Conservation (phyloP, 2,888 invertebrate species). For the Eulithis prunata region DNA sequence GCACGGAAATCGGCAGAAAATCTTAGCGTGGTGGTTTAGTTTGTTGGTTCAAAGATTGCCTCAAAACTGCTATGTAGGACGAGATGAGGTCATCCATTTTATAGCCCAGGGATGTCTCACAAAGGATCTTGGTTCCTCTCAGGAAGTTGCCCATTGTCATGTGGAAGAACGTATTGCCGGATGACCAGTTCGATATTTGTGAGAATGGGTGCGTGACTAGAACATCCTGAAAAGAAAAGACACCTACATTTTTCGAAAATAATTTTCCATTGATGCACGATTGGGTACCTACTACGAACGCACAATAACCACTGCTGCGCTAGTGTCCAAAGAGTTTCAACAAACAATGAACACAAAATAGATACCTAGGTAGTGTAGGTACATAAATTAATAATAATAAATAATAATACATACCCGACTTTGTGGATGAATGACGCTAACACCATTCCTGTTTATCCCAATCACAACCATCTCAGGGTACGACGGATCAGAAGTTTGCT, state of each 20-base stretch:
- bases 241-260: no score
- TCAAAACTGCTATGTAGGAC: conserved; percentile 90
- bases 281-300: no score
- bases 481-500: conserved; percentile 94
- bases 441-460: conserved; percentile 96
- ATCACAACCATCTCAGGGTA: conserved; percentile 94
- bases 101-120: conserved; percentile 96
- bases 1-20: neutral
- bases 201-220: conserved; percentile 93
- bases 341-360: no score
- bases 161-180: conserved; percentile 97
- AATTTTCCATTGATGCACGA: no score
- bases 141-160: conserved; percentile 98
- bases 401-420: conserved; percentile 88
- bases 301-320: no score
- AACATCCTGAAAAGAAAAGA: conserved; percentile 85
- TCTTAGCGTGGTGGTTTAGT: conserved; percentile 31
- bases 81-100: conserved; percentile 98
- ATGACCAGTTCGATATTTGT: conserved; percentile 97
- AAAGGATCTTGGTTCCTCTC: conserved; percentile 93
- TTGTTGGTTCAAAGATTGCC: conserved; percentile 66
- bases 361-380: no score
- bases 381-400: no score
- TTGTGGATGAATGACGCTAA: conserved; percentile 94
- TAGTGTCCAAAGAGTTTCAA: no score